Evolutionary conservation across 2,888 invertebrate genomes (phyloP).

Genomic region (Miltochrista miniata): DNA sequence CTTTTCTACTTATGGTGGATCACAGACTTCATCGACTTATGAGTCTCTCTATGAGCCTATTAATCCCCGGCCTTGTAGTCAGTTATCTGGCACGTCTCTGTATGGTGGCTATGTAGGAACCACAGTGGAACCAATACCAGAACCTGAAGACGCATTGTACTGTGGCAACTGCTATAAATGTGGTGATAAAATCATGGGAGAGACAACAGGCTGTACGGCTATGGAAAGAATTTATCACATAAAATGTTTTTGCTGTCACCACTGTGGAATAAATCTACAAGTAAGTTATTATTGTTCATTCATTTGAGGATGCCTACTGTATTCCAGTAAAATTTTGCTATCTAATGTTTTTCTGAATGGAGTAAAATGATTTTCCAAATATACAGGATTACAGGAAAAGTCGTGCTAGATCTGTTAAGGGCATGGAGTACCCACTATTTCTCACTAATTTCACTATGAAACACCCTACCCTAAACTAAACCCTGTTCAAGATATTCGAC

Average conservation of each 20-base stretch:
- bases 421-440: no score
- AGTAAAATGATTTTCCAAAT: no score
- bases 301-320: no score
- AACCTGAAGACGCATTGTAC: slow-evolving; percentile 86
- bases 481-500: no score
- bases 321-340: no score
- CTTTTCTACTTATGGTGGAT: slow-evolving; percentile 82
- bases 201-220: slow-evolving; percentile 98
- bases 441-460: no score
- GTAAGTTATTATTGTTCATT: slow-evolving; percentile 62
- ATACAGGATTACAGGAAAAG: no score
- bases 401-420: no score
- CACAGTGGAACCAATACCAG: slow-evolving; percentile 92
- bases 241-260: slow-evolving; percentile 96
- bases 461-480: no score
- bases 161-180: slow-evolving; percentile 97
- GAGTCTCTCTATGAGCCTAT: slow-evolving; percentile 87
- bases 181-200: slow-evolving; percentile 95
- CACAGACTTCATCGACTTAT: slow-evolving; percentile 86
- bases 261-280: slow-evolving; percentile 93
- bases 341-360: no score
- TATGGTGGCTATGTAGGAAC: slow-evolving; percentile 86
- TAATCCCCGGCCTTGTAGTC: slow-evolving; percentile 84
- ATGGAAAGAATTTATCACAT: slow-evolving; percentile 99
- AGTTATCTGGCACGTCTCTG: slow-evolving; percentile 84